Conservation (phyloP, 2,113 vertebrate genomes). For the Tragelaphus buxtoni region DNA sequence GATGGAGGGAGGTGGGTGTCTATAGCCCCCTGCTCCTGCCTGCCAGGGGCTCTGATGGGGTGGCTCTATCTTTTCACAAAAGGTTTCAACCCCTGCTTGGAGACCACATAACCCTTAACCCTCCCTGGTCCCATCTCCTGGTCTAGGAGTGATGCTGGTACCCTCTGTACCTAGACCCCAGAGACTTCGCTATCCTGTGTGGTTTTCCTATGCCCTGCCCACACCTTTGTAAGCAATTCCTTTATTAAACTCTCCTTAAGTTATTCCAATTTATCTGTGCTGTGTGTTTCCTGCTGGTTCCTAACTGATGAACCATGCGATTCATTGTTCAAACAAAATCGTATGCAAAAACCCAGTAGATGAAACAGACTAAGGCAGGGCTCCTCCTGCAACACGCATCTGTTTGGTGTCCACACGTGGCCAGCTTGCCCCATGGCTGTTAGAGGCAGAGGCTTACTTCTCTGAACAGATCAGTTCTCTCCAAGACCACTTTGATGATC, state of each 20-base stretch:
- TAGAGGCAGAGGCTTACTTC: not conserved
- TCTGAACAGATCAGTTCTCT: not conserved
- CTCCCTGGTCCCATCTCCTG: not conserved
- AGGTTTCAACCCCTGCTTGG: not conserved
- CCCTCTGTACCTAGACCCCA: not conserved
- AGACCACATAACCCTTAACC: not conserved
- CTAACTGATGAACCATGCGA: not conserved
- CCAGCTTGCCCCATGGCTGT: rapidly evolving
- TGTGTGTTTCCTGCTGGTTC: not conserved
- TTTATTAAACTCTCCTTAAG: not conserved
- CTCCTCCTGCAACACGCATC: not conserved
- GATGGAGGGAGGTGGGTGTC: not conserved
- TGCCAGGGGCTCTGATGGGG: not conserved
- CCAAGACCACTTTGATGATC: not conserved
- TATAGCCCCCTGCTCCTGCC: not conserved
- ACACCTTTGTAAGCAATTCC: not conserved
- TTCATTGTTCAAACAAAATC: not conserved
- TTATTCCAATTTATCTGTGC: not conserved
- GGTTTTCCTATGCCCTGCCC: not conserved
- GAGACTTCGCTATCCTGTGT: not conserved
- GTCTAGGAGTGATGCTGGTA: not conserved
- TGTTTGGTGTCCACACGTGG: not conserved
- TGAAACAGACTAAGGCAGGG: not conserved
- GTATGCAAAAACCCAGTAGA: not conserved
- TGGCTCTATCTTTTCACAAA: not conserved